Evolutionary conservation across 2,888 invertebrate genomes (phyloP).

Genomic region (Ischnura elegans): DNA sequence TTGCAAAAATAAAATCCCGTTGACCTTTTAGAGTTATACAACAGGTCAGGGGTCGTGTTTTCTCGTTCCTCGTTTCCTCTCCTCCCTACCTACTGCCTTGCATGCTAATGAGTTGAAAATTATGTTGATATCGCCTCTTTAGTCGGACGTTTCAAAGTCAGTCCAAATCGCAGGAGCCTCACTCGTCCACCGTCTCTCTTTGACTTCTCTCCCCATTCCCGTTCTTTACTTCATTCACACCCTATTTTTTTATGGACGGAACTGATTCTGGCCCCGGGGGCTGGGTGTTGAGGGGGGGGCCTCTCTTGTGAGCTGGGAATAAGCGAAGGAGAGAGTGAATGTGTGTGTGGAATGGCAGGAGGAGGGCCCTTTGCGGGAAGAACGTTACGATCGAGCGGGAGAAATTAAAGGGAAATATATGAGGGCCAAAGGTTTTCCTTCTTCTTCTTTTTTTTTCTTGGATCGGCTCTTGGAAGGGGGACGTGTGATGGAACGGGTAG

Average conservation of each 20-base stretch:
- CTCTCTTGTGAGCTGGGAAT: neutral
- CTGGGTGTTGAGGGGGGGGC: neutral
- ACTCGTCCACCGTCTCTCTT: neutral
- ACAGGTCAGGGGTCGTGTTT: neutral
- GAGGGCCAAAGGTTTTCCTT: slow-evolving; percentile 19
- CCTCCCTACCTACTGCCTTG: neutral
- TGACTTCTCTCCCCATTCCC: neutral
- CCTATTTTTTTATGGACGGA: slow-evolving; percentile 5
- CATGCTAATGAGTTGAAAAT: slow-evolving; percentile 35
- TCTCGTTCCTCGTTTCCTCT: neutral
- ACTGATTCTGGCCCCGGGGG: neutral
- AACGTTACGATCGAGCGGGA: slow-evolving; percentile 35
- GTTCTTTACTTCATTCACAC: slow-evolving; percentile 31
- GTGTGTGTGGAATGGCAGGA: neutral
- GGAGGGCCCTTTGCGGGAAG: neutral
- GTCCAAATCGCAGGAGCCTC: neutral
- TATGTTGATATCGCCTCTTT: slow-evolving; percentile 1
- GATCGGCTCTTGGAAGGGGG: neutral
- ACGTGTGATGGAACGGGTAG: neutral
- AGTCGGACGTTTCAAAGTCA: neutral
- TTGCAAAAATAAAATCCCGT: neutral
- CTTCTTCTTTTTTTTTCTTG: slow-evolving; percentile 2
- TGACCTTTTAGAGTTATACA: neutral
- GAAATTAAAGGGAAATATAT: slow-evolving; percentile 34
- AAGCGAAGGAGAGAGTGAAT: neutral